phyloP scores from a whole-genome alignment of 2,797 vertebrate species.

The Hoplostethus atlanticus region DNA sequence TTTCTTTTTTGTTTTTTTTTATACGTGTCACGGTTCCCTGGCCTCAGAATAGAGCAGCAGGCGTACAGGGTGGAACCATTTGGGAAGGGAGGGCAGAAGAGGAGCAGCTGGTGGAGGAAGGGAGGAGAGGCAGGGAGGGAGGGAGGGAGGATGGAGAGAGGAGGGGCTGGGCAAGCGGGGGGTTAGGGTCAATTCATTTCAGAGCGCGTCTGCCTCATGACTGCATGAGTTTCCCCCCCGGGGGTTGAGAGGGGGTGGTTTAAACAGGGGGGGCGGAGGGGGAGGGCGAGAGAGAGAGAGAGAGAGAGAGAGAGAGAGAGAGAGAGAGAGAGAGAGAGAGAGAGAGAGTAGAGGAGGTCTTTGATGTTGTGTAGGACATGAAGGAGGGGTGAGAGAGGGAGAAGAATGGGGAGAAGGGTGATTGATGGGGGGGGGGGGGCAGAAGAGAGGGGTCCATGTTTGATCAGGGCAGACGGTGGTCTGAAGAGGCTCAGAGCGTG shows the following conservation, averaged over 20 bases:
- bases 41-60: slow-evolving; percentile 29
- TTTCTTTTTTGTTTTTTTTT: neutral
- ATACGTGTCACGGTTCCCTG: slow-evolving; percentile 19
- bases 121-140: too few species aligned
- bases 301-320: too few species aligned
- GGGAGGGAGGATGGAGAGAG: slow-evolving; percentile 2
- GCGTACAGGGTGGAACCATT: slow-evolving; percentile 11
- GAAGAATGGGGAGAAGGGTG: too few species aligned
- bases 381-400: neutral
- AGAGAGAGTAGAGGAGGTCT: slow-evolving; percentile 2
- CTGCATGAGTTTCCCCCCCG: slow-evolving; percentile 18
- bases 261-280: neutral
- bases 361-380: neutral
- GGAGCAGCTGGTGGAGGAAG: slow-evolving; percentile 62
- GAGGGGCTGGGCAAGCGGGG: neutral
- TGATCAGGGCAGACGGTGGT: slow-evolving; percentile 33
- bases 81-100: slow-evolving; percentile 36
- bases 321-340: too few species aligned
- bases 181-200: slow-evolving; percentile 59
- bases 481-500: slow-evolving; percentile 51
- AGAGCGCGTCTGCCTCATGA: slow-evolving; percentile 37
- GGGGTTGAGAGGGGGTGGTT: neutral
- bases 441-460: slow-evolving; percentile 6
- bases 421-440: neutral
- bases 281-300: too few species aligned